These are phyloP conservation scores for Podarcis siculus DNA, from an alignment of 2,797 vertebrate species.

Conservation along the genomic window DNA sequence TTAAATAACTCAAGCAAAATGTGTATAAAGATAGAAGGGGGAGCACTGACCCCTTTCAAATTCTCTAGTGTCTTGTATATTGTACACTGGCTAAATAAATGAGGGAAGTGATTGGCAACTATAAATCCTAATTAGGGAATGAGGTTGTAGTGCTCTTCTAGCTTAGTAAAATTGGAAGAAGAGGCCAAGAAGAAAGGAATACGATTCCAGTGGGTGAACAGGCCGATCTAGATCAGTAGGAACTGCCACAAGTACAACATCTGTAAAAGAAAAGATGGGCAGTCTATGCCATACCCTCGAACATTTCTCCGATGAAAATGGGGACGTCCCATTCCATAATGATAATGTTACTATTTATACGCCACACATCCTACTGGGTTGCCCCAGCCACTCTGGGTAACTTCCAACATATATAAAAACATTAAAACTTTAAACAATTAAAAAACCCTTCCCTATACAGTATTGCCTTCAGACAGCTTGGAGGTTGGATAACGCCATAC, in stretches of 20 bases:
- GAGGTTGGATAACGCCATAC: too few species aligned
- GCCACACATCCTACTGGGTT: too few species aligned
- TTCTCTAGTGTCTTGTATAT: not conserved
- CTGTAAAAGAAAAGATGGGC: too few species aligned
- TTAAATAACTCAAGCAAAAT: rapidly evolving
- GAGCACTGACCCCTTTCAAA: rapidly evolving
- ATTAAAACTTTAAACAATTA: too few species aligned
- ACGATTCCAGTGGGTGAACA: not conserved
- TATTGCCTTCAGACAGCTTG: too few species aligned
- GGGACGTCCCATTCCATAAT: too few species aligned
- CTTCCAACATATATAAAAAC: too few species aligned
- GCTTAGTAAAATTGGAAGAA: not conserved
- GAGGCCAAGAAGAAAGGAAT: not conserved
- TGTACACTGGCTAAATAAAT: not conserved
- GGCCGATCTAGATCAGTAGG: not conserved
- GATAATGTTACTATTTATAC: too few species aligned
- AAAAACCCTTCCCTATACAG: too few species aligned
- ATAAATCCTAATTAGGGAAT: not conserved
- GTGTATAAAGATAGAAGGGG: not conserved
- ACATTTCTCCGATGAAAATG: too few species aligned
- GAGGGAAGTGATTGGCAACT: constrained; percentile 21
- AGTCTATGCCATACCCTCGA: not conserved
- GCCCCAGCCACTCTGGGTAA: too few species aligned
- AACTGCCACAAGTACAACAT: not conserved
- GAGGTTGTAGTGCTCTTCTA: not conserved